Percentiles rank a stretch among this genome's conserved stretches.
Evolutionary conservation across 2,888 invertebrate species (phyloP).

Genomic region (Heliconius hortense): DNA sequence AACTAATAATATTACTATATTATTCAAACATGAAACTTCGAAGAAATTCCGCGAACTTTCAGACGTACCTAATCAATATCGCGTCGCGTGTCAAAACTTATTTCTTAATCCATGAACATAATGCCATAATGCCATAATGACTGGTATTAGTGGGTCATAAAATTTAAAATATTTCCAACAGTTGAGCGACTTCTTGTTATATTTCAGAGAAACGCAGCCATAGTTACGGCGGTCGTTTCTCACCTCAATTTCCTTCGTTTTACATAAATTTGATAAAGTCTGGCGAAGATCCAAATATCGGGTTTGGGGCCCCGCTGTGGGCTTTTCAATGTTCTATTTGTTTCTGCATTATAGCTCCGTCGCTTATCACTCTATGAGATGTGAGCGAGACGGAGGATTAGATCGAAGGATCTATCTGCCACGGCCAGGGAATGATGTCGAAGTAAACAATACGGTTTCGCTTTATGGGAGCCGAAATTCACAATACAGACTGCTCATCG

Average conservation of each 20-base stretch:
- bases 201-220: conserved; percentile 45
- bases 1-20: conserved; percentile 26
- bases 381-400: conserved; percentile 40
- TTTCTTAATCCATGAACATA: conserved; percentile 42
- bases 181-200: conserved; percentile 39
- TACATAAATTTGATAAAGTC: conserved; percentile 70
- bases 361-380: conserved; percentile 43
- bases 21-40: conserved; percentile 34
- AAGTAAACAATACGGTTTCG: conserved; percentile 37
- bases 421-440: conserved; percentile 36
- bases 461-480: conserved; percentile 39
- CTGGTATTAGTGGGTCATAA: conserved; percentile 36
- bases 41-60: conserved; percentile 31
- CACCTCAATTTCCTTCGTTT: conserved; percentile 71
- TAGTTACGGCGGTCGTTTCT: conserved; percentile 55
- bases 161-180: conserved; percentile 42
- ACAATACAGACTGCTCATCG: conserved; percentile 42
- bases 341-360: conserved; percentile 49
- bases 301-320: conserved; percentile 47
- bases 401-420: conserved; percentile 37
- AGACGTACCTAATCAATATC: conserved; percentile 41
- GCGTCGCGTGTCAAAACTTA: conserved; percentile 41
- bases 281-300: conserved; percentile 65
- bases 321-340: conserved; percentile 48
- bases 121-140: conserved; percentile 11